Evolutionary conservation across 2,113 vertebrate genomes (phyloP), one percentile per base, ranked within the genome.

Genomic region (Podilymbus podiceps): DNA sequence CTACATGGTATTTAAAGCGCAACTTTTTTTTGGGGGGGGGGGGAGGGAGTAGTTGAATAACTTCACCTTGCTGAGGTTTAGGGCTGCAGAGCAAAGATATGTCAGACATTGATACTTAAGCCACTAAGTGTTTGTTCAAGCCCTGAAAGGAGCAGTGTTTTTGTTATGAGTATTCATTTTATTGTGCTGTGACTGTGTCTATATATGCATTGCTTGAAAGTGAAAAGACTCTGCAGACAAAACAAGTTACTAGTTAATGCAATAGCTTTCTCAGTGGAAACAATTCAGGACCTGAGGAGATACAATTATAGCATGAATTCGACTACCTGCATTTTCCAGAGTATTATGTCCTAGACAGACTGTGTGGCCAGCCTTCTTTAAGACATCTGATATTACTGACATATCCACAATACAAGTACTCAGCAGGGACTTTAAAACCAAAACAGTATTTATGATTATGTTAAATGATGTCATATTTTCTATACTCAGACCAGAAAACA

Each of bases 221-320:
- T 6, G 18, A 11, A 55, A 56, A 40, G 71, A 31, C 78, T 50
- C 58, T 31, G 5, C 44, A 69, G 85, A 9, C 55, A 63, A 46
- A 40, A 25, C 2, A 7, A 58, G 53, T 84, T 68, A 31, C 49
- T 35, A 49, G 88, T 15, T 64, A n/a, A 55, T 42, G 46, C 53
- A 53, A 2, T 7, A 60, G 62, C n/a, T 69, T 68, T 84, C 63
- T 49, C 52, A 23, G 31, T 33, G 77, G 81, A 66, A 58, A 25
- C 24, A 12, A 9, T 40, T 19, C 12, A n/a, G 85, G 33, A 15
- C 15, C 22, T 52, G 93, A 24, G 12, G 27, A 71, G 56, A 38
- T 12, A 16, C 2, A 38, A 38, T 35, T 20, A 2, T 2, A 68
- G 60, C 30, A 3, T 0, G 0, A 21, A 17, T 8, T n/a, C 44